phyloP scores from a whole-genome alignment of 1,140 invertebrate species.

The Meloidogyne chitwoodi region DNA sequence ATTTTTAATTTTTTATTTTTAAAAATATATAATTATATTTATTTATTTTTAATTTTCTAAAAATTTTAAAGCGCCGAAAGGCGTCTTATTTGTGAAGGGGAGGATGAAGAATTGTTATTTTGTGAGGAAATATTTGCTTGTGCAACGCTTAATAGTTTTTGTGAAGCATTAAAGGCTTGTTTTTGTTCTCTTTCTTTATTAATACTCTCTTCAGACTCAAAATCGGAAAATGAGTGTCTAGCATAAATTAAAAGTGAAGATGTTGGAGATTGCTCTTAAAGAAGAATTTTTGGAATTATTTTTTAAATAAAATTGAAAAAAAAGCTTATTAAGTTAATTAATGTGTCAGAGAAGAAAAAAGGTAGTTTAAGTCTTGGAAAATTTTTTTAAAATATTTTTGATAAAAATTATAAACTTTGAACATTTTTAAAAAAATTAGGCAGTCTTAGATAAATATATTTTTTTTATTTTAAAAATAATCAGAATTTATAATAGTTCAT shows the following conservation, averaged over 20 bases:
- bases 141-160: not conserved
- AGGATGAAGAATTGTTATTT: not conserved
- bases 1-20: too few relatives aligned
- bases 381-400: too few relatives aligned
- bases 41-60: too few relatives aligned
- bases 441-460: too few relatives aligned
- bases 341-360: too few relatives aligned
- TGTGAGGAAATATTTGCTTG: not conserved
- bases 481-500: too few relatives aligned
- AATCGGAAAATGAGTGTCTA: not conserved
- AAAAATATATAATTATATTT: too few relatives aligned
- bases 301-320: not conserved
- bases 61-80: not conserved
- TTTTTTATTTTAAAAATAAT: too few relatives aligned
- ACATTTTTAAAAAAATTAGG: too few relatives aligned
- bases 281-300: not conserved
- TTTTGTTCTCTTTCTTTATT: not conserved
- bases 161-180: not conserved
- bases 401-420: too few relatives aligned
- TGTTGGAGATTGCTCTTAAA: not conserved
- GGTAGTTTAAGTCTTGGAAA: too few relatives aligned
- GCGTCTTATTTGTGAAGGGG: not conserved
- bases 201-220: not conserved
- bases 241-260: not conserved
- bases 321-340: too few relatives aligned